These are phyloP conservation scores for Phrynocephalus forsythii DNA, from an alignment of 2,797 vertebrate genomes.

Conservation along the genomic window DNA sequence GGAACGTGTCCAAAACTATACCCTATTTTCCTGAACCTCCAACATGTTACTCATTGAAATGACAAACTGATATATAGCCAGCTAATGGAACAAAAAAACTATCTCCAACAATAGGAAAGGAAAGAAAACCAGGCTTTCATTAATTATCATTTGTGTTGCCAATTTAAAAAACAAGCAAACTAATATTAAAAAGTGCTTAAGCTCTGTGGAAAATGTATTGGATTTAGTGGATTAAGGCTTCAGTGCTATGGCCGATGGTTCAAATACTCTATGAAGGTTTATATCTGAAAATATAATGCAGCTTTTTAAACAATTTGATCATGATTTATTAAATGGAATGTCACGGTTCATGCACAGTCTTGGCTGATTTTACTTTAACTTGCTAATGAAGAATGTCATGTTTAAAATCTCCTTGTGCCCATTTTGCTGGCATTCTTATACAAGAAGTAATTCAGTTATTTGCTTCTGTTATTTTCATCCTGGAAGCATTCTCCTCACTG, in stretches of 20 bases:
- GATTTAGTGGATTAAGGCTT: neutral
- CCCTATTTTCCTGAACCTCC: conserved; percentile 49
- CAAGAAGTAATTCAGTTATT: neutral
- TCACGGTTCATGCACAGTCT: neutral
- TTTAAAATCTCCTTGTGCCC: neutral
- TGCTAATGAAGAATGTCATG: neutral
- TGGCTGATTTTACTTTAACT: neutral
- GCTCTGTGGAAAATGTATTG: neutral
- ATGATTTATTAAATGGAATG: neutral
- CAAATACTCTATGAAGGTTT: neutral
- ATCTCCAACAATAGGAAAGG: neutral
- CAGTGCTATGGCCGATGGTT: neutral
- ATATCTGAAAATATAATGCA: neutral
- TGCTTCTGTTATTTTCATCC: no score
- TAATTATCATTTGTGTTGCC: neutral
- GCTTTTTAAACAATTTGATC: neutral
- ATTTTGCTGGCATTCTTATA: neutral
- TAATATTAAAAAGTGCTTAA: neutral
- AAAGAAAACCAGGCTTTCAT: neutral
- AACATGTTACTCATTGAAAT: conserved; percentile 29
- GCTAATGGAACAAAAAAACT: conserved; percentile 33
- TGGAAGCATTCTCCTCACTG: neutral
- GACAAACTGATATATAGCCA: conserved; percentile 31
- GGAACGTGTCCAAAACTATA: conserved; percentile 36
- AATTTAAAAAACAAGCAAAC: neutral